Evolutionary conservation across 1,140 invertebrate species (phyloP), one percentile per base, ranked within the genome.

Genomic region (Polypedilum pembai): DNA sequence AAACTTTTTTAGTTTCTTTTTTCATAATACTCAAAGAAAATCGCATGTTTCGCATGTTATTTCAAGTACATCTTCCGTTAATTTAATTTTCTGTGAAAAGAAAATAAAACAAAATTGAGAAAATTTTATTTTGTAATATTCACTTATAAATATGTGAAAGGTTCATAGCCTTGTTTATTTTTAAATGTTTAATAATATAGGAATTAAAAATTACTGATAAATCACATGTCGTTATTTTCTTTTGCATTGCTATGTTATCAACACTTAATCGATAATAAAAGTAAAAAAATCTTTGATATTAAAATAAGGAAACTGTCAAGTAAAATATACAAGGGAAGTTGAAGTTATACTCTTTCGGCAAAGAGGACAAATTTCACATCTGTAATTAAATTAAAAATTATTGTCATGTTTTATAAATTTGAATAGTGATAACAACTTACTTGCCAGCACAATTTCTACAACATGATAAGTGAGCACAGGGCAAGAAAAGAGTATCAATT

Each of bases 401-500:
- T 12, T 45, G 41, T 45, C 41, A 45, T 45, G 8, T 45, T 45
- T 45, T 45, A 45, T 63, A 21, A 8, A 1, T 41, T 74, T 45
- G 2, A 74, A 74, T 40, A n/a, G 8, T 18, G 41, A 20, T 7
- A 69, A 5, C 1, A 75, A 76, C 77, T 77, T 74, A 86, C 86
- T 84, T 83, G 2, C 84, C 84, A 0, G 91, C 90, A 80, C 92
- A 94, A 20, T 86, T 82, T 24, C 84, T 81, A 82, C 92, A 94
- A 76, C 90, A 91, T 18, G 92, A 87, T n/a, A 92, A 90, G 82
- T 94, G 92, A 56, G 89, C 85, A 80, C 92, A 94, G 5, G 92
- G 92, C 82, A 92, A 88, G 83, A 94, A 90, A 75, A 91, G 89
- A n/a, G 90, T 90, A 83, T 92, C 88, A 77, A 93, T 88, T 75